A percentile compares a stretch with the other conserved stretches of the same genome.
Evolutionary conservation across 2,888 invertebrate genomes (phyloP).

Genomic region (Plutella xylostella): DNA sequence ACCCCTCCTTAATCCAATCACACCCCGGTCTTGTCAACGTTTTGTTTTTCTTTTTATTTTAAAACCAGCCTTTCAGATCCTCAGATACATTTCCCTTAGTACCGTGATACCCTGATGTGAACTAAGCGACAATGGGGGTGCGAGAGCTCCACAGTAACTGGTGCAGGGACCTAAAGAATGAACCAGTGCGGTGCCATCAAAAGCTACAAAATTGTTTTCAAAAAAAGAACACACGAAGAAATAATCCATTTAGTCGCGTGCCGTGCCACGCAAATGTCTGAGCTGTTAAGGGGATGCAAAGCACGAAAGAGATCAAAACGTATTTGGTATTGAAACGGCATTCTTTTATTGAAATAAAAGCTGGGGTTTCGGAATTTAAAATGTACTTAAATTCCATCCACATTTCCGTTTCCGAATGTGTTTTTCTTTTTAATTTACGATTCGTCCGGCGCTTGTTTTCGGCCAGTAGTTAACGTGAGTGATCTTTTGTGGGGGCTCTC

Average conservation of each 20-base stretch:
- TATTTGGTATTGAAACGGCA: slow-evolving; percentile 48
- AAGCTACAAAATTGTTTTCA: slow-evolving; percentile 22
- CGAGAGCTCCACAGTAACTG: neutral
- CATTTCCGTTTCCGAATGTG: slow-evolving; percentile 53
- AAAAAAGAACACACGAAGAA: slow-evolving; percentile 61
- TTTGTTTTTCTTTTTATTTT: slow-evolving; percentile 50
- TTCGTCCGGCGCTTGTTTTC: slow-evolving; percentile 55
- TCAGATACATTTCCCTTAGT: neutral
- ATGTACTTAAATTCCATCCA: slow-evolving; percentile 68
- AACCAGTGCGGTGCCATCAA: neutral
- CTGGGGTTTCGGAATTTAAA: slow-evolving; percentile 56
- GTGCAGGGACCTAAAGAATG: neutral
- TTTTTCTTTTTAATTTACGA: slow-evolving; percentile 60
- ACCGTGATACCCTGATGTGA: too few species aligned
- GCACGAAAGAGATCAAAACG: slow-evolving; percentile 57
- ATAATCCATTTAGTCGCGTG: slow-evolving; percentile 69
- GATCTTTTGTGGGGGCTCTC: slow-evolving; percentile 65
- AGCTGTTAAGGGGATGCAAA: slow-evolving; percentile 54
- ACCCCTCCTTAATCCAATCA: slow-evolving; percentile 66
- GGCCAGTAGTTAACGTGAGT: slow-evolving; percentile 64
- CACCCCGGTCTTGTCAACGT: slow-evolving; percentile 65
- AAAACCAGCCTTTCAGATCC: neutral
- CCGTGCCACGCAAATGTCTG: slow-evolving; percentile 55
- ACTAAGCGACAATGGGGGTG: too few species aligned
- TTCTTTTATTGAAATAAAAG: slow-evolving; percentile 63